Evolutionary conservation across 2,797 vertebrate genomes (phyloP).

Genomic region (Gadopsis marmoratus): DNA sequence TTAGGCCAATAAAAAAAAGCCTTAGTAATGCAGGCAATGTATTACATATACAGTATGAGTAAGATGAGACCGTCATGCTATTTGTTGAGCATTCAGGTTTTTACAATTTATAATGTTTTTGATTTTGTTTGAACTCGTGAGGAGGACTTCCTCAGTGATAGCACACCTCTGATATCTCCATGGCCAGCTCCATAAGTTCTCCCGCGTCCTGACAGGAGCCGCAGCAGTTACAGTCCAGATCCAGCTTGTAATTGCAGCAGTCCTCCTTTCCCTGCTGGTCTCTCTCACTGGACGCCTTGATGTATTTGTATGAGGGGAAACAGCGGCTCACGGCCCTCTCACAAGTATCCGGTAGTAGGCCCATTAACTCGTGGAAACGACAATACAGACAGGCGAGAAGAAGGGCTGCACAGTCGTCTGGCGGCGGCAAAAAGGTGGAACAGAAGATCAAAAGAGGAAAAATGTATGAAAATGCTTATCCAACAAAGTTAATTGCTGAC

Average conservation of each 20-base stretch:
- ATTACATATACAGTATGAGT: constrained; percentile 8
- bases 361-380: constrained; percentile 88
- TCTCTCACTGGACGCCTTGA: constrained; percentile 75
- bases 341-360: constrained; percentile 86
- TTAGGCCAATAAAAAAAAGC: neutral
- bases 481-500: neutral
- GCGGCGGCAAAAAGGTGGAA: constrained; percentile 3
- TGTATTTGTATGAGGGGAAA: constrained; percentile 87
- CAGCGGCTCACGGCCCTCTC: constrained; percentile 83
- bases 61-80: constrained; percentile 8
- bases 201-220: constrained; percentile 89
- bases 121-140: neutral
- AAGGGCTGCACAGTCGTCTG: constrained; percentile 91
- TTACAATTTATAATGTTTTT: neutral
- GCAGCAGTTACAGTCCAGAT: constrained; percentile 88
- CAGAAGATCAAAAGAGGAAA: neutral
- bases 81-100: constrained; percentile 9
- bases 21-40: neutral
- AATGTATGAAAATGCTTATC: neutral
- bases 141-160: constrained; percentile 80
- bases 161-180: constrained; percentile 93
- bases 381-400: constrained; percentile 91
- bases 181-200: constrained; percentile 90
- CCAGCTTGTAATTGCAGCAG: constrained; percentile 86
- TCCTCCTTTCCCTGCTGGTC: constrained; percentile 68